A percentile compares a stretch with the other conserved stretches of the same genome.
These are phyloP conservation scores for Anisognathus igniventris DNA, from an alignment of 2,797 vertebrate species.

Conservation along the genomic window DNA sequence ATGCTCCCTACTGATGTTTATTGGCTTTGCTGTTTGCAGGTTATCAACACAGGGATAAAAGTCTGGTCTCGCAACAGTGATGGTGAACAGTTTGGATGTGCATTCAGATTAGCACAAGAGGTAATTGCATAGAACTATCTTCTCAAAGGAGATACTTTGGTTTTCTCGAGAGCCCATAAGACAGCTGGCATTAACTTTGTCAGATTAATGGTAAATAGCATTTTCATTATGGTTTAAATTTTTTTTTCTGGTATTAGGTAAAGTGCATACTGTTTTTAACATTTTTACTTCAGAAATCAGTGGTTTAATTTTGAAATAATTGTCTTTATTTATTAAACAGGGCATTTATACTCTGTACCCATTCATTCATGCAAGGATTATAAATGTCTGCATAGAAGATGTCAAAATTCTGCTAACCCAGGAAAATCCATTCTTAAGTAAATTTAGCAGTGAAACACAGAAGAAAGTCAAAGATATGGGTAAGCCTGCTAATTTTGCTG, in stretches of 20 bases:
- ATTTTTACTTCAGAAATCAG: neutral
- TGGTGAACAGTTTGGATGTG: conserved; percentile 93
- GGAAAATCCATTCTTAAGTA: conserved; percentile 95
- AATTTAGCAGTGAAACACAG: conserved; percentile 85
- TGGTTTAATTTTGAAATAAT: neutral
- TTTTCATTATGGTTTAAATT: neutral
- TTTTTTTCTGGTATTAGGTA: neutral
- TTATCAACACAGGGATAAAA: conserved; percentile 97
- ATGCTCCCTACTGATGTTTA: neutral
- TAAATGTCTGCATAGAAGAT: conserved; percentile 88
- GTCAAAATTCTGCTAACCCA: conserved; percentile 93
- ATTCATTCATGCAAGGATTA: conserved; percentile 90
- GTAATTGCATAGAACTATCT: conserved; percentile 68
- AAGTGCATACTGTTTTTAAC: neutral
- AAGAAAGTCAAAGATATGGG: conserved; percentile 88
- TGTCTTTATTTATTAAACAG: conserved; percentile 65
- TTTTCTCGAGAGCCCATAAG: neutral
- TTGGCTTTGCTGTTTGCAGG: conserved; percentile 70
- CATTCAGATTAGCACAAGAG: conserved; percentile 96
- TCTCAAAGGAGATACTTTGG: neutral
- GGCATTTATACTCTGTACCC: conserved; percentile 95
- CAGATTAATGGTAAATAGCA: neutral
- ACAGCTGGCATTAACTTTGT: neutral
- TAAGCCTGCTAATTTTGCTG: conserved; percentile 56
- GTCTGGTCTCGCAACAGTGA: conserved; percentile 94